Conservation (phyloP, 2,797 vertebrate genomes). For the Philypnodon macrostomus region DNA sequence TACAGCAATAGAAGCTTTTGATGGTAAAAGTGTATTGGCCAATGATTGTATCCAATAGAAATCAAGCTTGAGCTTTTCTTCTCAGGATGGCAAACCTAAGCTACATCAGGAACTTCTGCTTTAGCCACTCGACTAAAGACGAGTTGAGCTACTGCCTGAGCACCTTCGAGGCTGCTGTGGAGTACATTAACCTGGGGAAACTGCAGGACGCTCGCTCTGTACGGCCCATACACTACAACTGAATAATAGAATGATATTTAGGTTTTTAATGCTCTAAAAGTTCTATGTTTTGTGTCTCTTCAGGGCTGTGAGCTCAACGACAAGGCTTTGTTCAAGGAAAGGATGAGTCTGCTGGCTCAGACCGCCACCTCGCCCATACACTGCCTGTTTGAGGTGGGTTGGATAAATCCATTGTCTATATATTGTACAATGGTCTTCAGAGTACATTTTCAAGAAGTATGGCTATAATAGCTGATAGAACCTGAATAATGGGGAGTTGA, state of each 20-base stretch:
- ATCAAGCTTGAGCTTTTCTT: neutral
- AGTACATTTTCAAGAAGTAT: no score
- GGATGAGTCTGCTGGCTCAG: constrained; percentile 87
- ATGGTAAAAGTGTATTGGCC: no score
- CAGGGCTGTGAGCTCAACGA: constrained; percentile 83
- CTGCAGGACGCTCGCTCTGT: constrained; percentile 67
- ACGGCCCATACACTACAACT: constrained; percentile 7
- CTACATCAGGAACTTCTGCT: constrained; percentile 95
- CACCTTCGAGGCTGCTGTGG: constrained; percentile 89
- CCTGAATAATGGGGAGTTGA: no score
- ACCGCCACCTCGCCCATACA: constrained; percentile 84
- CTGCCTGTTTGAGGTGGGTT: constrained; percentile 87
- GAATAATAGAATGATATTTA: neutral
- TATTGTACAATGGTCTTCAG: no score
- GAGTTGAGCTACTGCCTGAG: constrained; percentile 94
- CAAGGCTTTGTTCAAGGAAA: constrained; percentile 83
- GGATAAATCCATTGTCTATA: no score
- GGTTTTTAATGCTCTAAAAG: fast-evolving
- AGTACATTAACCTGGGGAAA: constrained; percentile 89
- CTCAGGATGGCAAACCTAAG: constrained; percentile 95
- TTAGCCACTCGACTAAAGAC: constrained; percentile 89
- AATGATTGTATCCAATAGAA: neutral
- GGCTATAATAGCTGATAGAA: no score
- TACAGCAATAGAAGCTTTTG: no score
- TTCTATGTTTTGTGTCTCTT: neutral